A percentile compares a stretch with the other conserved stretches of the same genome.
These are phyloP conservation scores for Malurus cyaneus DNA, from an alignment of 2,113 vertebrate species.

Conservation along the genomic window DNA sequence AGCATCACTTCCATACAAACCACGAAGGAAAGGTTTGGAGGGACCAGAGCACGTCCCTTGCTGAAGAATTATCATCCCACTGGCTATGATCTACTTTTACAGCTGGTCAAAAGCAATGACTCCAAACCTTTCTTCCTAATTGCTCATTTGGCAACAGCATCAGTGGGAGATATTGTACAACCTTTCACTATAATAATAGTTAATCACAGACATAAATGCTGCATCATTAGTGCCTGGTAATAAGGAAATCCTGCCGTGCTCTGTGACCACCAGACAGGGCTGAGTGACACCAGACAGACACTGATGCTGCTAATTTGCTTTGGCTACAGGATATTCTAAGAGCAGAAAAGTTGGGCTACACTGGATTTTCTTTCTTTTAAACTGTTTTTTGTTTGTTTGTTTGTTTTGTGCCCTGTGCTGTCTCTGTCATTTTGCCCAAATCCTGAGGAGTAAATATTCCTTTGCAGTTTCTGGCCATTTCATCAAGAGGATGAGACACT, in stretches of 20 bases:
- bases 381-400: background rate
- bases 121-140: background rate
- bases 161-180: background rate
- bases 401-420: background rate
- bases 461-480: background rate
- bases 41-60: background rate
- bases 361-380: background rate
- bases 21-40: background rate
- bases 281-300: background rate
- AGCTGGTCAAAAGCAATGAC: background rate
- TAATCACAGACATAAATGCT: background rate
- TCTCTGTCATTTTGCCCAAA: background rate
- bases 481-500: background rate
- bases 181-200: background rate
- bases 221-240: background rate
- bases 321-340: background rate
- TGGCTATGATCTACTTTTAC: background rate
- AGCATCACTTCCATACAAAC: background rate
- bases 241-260: background rate
- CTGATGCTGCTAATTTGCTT: background rate
- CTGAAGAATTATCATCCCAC: background rate
- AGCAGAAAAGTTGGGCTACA: background rate
- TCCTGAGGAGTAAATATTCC: background rate
- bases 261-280: background rate
- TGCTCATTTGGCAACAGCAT: background rate